phyloP scores from a whole-genome alignment of 2,113 vertebrate genomes.

The Apodemus sylvaticus region DNA sequence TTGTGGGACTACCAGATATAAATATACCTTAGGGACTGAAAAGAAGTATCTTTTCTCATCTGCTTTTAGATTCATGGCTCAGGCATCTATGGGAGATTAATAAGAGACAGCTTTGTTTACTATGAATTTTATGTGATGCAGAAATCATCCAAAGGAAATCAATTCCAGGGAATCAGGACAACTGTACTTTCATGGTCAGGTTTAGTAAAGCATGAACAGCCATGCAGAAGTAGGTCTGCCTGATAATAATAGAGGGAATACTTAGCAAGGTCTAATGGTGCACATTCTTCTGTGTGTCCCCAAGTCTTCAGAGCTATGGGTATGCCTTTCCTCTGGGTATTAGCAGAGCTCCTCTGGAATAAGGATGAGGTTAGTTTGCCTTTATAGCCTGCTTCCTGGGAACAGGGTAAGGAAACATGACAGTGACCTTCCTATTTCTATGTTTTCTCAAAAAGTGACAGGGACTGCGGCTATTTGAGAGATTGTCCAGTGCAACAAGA shows the following conservation, averaged over 20 bases:
- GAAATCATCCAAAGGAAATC: constrained; percentile 24
- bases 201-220: background rate
- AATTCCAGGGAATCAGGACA: background rate
- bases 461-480: background rate
- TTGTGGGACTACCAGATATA: background rate
- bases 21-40: background rate
- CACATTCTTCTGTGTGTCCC: background rate
- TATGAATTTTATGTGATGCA: background rate
- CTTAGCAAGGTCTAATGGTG: background rate
- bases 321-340: background rate
- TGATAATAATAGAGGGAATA: background rate
- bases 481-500: background rate
- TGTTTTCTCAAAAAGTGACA: background rate
- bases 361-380: background rate
- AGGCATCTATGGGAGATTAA: background rate
- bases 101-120: background rate
- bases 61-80: background rate
- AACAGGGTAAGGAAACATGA: background rate
- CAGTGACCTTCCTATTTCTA: background rate
- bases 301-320: background rate
- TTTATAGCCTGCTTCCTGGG: background rate
- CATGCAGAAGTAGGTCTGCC: background rate
- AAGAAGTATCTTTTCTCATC: background rate
- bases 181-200: background rate
- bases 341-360: background rate